These are phyloP conservation scores for Ophraella communa DNA, from an alignment of 2,888 invertebrate species.

Conservation along the genomic window DNA sequence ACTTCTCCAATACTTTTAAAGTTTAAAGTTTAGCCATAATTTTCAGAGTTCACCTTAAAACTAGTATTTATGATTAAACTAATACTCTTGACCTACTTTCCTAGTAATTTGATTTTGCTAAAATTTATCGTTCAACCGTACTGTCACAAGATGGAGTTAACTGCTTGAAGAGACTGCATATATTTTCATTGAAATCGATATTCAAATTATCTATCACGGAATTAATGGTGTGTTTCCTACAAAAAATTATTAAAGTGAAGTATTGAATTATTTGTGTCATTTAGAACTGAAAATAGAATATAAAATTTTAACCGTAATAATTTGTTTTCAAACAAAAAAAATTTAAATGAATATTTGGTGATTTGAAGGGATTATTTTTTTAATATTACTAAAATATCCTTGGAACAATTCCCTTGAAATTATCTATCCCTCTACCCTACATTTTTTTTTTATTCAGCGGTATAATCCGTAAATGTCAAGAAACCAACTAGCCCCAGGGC, in stretches of 20 bases:
- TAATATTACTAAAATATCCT: no score
- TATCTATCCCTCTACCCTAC: conserved; percentile 7
- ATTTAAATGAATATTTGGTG: no score
- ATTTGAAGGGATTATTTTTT: no score
- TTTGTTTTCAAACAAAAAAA: no score
- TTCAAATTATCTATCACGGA: not conserved
- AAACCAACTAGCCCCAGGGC: conserved; percentile 15
- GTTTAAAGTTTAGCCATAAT: no score
- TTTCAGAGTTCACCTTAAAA: no score
- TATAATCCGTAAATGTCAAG: conserved; percentile 19
- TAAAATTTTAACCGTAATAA: not conserved
- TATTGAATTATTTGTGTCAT: no score
- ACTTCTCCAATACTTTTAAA: no score
- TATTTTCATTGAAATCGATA: not conserved
- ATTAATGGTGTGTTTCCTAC: not conserved
- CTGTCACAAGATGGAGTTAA: not conserved
- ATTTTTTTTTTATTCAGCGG: conserved; percentile 12
- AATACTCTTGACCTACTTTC: not conserved
- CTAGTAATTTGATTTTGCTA: not conserved
- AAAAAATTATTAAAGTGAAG: not conserved
- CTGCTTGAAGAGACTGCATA: not conserved
- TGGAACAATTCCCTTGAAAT: no score
- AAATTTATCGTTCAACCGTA: not conserved
- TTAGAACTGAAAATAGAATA: no score
- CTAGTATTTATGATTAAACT: no score